Conservation (phyloP, 2,888 invertebrate genomes). For the Luffia ferchaultella region DNA sequence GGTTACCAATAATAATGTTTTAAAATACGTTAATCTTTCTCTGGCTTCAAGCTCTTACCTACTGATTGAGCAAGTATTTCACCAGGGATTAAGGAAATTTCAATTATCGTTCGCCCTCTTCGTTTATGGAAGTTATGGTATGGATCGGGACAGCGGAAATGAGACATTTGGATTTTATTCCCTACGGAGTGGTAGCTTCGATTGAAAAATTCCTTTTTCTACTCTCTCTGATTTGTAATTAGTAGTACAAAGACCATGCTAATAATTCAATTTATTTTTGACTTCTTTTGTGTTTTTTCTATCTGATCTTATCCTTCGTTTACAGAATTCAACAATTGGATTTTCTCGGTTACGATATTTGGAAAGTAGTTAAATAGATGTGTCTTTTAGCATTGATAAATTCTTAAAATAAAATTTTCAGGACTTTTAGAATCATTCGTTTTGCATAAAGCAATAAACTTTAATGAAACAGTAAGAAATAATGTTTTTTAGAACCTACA, state of each 20-base stretch:
- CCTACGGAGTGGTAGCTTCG: neutral
- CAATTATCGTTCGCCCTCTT: constrained; percentile 32
- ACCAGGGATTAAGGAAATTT: constrained; percentile 37
- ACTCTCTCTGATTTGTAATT: neutral
- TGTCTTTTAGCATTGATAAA: no score
- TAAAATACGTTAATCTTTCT: constrained; percentile 7
- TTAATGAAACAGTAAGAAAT: no score
- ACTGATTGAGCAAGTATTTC: neutral
- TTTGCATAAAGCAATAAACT: no score
- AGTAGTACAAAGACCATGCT: neutral
- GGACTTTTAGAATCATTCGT: no score
- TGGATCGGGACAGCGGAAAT: neutral
- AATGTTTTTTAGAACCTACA: no score
- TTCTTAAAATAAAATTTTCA: no score
- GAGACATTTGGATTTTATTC: neutral
- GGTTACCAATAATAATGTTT: constrained; percentile 8
- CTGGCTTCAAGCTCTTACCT: constrained; percentile 1
- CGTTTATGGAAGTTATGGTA: constrained; percentile 1
- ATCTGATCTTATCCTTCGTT: no score
- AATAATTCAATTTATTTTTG: neutral
- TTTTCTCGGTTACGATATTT: no score
- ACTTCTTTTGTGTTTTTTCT: no score
- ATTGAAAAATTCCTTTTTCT: neutral
- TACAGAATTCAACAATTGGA: no score
- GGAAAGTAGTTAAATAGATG: no score